Conservation (phyloP, 2,797 vertebrate species). For the Sylvia borin region DNA sequence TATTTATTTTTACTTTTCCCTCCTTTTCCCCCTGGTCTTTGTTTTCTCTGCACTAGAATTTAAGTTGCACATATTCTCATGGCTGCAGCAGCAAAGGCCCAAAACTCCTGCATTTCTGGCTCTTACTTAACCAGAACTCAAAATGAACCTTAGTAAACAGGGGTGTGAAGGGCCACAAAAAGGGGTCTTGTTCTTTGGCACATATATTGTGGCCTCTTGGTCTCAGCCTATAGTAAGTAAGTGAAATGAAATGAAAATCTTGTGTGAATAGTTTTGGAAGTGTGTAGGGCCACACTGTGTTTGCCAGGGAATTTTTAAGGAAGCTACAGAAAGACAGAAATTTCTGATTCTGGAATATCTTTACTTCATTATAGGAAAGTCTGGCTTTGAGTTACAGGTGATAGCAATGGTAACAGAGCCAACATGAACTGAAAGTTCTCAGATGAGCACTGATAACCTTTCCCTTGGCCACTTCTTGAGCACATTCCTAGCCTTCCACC, state of each 20-base stretch:
- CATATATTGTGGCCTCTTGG: background rate
- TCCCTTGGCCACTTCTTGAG: background rate
- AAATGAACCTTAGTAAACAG: background rate
- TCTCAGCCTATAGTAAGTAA: background rate
- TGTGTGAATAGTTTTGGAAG: background rate
- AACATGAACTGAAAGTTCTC: background rate
- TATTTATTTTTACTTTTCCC: background rate
- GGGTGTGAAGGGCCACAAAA: background rate
- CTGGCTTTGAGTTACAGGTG: background rate
- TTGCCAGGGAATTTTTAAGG: background rate
- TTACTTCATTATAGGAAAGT: background rate
- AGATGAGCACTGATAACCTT: background rate
- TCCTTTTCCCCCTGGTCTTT: background rate
- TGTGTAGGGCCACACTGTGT: background rate
- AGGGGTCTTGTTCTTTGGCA: background rate
- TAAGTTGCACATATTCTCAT: background rate
- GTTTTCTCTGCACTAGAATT: background rate
- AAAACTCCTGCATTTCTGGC: background rate
- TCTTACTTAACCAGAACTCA: background rate
- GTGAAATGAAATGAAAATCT: background rate
- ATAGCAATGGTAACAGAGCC: background rate
- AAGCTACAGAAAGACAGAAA: background rate
- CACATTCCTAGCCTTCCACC: background rate
- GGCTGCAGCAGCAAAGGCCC: background rate
- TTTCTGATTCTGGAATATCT: background rate